A percentile compares a stretch with the other conserved stretches of the same genome.
Conservation (phyloP, 2,113 vertebrate genomes). For the Oryzias woworae region DNA sequence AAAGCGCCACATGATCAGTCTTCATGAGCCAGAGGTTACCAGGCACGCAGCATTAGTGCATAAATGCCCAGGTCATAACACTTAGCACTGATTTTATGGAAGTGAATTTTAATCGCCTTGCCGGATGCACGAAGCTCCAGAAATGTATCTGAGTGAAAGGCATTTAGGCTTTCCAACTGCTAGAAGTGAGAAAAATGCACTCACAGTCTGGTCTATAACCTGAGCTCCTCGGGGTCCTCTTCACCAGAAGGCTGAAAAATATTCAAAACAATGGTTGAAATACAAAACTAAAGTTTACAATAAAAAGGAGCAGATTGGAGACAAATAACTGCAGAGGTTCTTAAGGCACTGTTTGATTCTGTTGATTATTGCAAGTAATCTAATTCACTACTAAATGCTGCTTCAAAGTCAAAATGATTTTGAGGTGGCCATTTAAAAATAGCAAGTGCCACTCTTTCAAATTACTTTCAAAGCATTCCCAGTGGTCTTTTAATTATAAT, state of each 20-base stretch:
- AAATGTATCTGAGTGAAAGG: background rate
- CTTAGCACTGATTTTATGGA: slow-evolving; percentile 33
- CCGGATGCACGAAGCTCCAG: slow-evolving; percentile 5
- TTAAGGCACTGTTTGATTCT: too few relatives aligned
- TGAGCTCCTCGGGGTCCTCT: slow-evolving; percentile 80
- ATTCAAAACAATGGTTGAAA: background rate
- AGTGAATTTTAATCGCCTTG: slow-evolving; percentile 42
- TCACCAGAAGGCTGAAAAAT: slow-evolving; percentile 78
- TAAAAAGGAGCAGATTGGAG: background rate
- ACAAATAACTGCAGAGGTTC: too few relatives aligned
- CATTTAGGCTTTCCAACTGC: slow-evolving; percentile 1
- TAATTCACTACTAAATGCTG: too few relatives aligned
- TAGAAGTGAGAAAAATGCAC: slow-evolving; percentile 33
- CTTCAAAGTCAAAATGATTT: too few relatives aligned
- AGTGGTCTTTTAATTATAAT: too few relatives aligned
- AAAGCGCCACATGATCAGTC: slow-evolving; percentile 72
- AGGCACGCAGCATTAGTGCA: slow-evolving; percentile 14
- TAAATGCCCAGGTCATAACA: slow-evolving; percentile 36
- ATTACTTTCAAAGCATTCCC: too few relatives aligned
- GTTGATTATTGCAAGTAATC: too few relatives aligned
- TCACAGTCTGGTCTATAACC: slow-evolving; percentile 84
- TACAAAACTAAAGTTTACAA: background rate
- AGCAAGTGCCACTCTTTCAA: too few relatives aligned
- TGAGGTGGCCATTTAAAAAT: too few relatives aligned
- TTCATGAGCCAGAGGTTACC: slow-evolving; percentile 28